Evolutionary conservation across 2,113 vertebrate species (phyloP).

Genomic region (Seriola dumerili): DNA sequence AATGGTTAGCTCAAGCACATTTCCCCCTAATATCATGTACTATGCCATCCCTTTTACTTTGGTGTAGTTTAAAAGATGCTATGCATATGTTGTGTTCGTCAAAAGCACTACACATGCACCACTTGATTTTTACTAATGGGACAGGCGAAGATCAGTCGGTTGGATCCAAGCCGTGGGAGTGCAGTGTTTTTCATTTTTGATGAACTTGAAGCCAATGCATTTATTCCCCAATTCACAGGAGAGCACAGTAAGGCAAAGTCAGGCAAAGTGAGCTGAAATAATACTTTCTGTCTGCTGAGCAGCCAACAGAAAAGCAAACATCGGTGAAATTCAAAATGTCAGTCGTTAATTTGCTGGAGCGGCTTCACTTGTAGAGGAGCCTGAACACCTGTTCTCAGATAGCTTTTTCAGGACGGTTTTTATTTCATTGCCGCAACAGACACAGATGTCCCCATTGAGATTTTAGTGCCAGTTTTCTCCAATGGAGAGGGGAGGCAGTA

Average conservation of each 20-base stretch:
- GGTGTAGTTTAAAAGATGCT: conserved; percentile 35
- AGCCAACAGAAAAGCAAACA: conserved; percentile 71
- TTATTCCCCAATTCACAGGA: conserved; percentile 52
- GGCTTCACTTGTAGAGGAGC: conserved; percentile 65
- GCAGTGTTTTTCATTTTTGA: conserved; percentile 35
- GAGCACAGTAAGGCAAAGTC: conserved; percentile 33
- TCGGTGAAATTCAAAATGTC: conserved; percentile 74
- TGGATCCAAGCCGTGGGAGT: conserved; percentile 13
- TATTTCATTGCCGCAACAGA: conserved; percentile 72
- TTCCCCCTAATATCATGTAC: conserved; percentile 8
- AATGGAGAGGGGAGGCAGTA: conserved; percentile 62
- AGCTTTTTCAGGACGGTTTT: conserved; percentile 50
- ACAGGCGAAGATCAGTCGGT: conserved; percentile 13
- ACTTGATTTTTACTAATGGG: conserved; percentile 35
- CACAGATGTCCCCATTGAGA: conserved; percentile 80
- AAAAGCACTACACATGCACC: conserved; percentile 23
- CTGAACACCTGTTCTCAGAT: conserved; percentile 77
- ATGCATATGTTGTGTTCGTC: background rate
- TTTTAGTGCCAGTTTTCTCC: conserved; percentile 77
- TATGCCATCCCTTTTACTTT: conserved; percentile 27
- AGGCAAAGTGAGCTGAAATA: conserved; percentile 61
- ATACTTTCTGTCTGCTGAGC: conserved; percentile 60
- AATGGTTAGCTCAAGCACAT: conserved; percentile 5
- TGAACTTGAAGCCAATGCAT: conserved; percentile 59
- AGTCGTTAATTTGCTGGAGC: conserved; percentile 76